Evolutionary conservation across 2,113 vertebrate species (phyloP).

Genomic region (Xenus cinereus): DNA sequence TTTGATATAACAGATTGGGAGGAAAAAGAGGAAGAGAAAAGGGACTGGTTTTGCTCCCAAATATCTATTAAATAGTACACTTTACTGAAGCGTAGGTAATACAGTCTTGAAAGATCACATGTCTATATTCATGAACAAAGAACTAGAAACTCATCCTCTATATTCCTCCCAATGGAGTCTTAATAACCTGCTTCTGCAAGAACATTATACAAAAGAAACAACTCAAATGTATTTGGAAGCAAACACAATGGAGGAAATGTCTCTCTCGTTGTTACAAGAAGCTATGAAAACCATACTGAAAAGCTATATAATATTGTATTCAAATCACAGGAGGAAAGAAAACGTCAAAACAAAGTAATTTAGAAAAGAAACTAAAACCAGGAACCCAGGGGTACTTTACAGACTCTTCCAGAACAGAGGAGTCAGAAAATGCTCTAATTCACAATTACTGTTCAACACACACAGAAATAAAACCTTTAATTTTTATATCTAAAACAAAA

Average conservation of each 20-base stretch:
- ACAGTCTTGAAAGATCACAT: background rate
- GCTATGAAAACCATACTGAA: background rate
- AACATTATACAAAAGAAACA: slow-evolving; percentile 18
- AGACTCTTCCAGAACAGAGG: background rate
- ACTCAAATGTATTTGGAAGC: slow-evolving; percentile 23
- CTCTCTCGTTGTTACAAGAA: background rate
- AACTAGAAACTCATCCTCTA: background rate
- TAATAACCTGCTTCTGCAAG: slow-evolving; percentile 35
- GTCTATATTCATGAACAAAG: background rate
- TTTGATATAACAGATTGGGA: background rate
- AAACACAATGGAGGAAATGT: slow-evolving; percentile 37
- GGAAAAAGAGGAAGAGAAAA: background rate
- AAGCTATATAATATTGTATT: slow-evolving; percentile 19
- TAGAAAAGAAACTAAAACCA: slow-evolving; percentile 11
- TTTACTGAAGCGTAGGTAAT: background rate
- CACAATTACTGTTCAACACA: background rate
- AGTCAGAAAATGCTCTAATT: background rate
- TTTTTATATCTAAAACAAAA: slow-evolving; percentile 5
- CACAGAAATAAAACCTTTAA: background rate
- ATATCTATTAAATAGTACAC: background rate
- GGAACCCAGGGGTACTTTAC: background rate
- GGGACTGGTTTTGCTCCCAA: background rate
- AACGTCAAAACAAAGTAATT: slow-evolving; percentile 32
- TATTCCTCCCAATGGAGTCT: slow-evolving; percentile 23
- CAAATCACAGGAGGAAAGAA: slow-evolving; percentile 47